These are phyloP conservation scores for Clusia tigrina DNA, from an alignment of 2,888 invertebrate species.

Conservation along the genomic window DNA sequence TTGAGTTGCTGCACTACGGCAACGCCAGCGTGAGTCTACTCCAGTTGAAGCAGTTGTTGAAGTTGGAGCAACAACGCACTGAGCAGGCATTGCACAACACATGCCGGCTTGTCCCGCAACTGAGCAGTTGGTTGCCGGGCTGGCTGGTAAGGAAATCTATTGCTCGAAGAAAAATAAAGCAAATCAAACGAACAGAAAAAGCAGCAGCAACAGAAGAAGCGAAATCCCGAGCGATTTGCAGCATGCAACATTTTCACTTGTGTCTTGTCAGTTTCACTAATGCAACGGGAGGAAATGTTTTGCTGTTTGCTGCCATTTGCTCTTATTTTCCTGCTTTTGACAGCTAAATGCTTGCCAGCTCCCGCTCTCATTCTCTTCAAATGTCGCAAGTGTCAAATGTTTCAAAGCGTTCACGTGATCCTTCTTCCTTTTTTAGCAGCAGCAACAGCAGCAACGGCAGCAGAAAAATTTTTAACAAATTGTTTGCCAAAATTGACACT, in stretches of 20 bases:
- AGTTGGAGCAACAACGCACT: too few relatives aligned
- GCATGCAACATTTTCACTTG: constrained; percentile 1
- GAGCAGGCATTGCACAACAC: too few relatives aligned
- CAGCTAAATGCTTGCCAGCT: neutral
- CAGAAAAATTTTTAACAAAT: neutral
- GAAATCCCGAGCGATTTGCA: neutral
- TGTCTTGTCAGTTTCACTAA: neutral
- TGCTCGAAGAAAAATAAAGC: too few relatives aligned
- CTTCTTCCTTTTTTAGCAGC: too few relatives aligned
- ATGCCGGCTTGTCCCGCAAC: neutral
- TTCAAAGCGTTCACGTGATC: constrained; percentile 1
- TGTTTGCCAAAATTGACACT: neutral
- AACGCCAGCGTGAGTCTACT: neutral
- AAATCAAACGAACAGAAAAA: too few relatives aligned
- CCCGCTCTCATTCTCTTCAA: neutral
- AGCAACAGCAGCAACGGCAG: too few relatives aligned
- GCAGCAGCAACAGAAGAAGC: too few relatives aligned
- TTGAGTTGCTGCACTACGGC: constrained; percentile 44
- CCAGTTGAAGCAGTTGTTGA: neutral
- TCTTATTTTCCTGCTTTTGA: neutral
- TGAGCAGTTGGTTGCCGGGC: neutral
- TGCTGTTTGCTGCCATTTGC: too few relatives aligned
- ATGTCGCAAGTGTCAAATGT: constrained; percentile 3
- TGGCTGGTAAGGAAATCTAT: too few relatives aligned
- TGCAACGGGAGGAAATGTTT: neutral